A percentile compares a stretch with the other conserved stretches of the same genome.
These are phyloP conservation scores for Molossus molossus DNA, from an alignment of 2,797 vertebrate species.

Conservation along the genomic window DNA sequence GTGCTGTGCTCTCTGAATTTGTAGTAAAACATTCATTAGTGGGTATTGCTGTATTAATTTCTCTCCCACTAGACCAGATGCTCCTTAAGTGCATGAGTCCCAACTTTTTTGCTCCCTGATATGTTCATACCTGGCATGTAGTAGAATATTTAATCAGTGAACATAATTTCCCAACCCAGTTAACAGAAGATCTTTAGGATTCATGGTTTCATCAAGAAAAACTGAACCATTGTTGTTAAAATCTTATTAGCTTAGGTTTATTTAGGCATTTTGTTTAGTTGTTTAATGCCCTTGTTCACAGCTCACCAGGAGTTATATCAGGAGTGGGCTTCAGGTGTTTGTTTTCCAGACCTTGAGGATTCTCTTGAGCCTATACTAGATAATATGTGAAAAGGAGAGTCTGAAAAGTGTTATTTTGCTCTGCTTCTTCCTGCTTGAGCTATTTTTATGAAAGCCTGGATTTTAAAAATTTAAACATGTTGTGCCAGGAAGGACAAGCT, in stretches of 20 bases:
- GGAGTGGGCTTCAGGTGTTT: background rate
- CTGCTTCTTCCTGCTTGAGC: background rate
- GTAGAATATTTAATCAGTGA: background rate
- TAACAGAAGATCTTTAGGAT: background rate
- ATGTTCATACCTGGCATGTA: background rate
- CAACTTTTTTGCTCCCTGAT: background rate
- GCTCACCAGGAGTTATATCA: background rate
- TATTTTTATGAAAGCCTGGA: background rate
- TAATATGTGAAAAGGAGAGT: constrained; percentile 3
- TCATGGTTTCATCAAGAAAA: constrained; percentile 33
- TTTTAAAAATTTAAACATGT: constrained; percentile 33
- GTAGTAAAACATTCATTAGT: background rate
- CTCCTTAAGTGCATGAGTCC: background rate
- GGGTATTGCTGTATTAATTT: background rate
- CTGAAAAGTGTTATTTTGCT: constrained; percentile 35
- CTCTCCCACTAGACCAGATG: background rate
- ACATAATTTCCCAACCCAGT: background rate
- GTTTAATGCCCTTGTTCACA: background rate
- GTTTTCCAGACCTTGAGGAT: background rate
- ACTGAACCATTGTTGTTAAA: background rate
- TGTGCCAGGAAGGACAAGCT: background rate
- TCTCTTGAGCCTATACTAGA: background rate
- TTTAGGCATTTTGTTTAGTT: constrained; percentile 30
- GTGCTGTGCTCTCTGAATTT: background rate
- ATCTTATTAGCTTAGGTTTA: constrained; percentile 3